Percentiles rank a stretch among this genome's conserved stretches.
phyloP scores from a whole-genome alignment of 2,113 vertebrate genomes.

The Dinomys branickii region DNA sequence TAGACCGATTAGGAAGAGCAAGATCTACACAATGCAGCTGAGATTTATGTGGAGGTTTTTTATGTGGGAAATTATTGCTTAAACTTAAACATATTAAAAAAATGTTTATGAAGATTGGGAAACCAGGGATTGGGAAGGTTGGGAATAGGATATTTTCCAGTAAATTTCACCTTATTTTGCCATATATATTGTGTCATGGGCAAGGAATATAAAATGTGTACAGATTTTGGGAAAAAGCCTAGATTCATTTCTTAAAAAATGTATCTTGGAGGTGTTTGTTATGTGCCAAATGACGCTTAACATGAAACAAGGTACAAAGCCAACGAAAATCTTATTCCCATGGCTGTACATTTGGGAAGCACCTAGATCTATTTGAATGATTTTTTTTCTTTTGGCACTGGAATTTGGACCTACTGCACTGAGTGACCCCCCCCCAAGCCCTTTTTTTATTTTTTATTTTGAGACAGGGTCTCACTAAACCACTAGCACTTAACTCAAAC shows the following conservation, averaged over 20 bases:
- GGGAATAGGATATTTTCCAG: slow-evolving; percentile 18
- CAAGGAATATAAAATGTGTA: neutral
- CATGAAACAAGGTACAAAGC: neutral
- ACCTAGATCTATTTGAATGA: neutral
- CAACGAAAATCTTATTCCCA: neutral
- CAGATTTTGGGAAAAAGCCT: neutral
- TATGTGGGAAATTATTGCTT: slow-evolving; percentile 53
- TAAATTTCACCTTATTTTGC: neutral
- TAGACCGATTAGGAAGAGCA: slow-evolving; percentile 66
- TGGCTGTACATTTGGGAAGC: neutral
- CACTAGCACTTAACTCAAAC: neutral
- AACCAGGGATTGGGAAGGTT: neutral
- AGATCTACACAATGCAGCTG: slow-evolving; percentile 49
- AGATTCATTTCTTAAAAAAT: neutral
- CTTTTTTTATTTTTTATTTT: neutral
- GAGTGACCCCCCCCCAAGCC: fast-evolving
- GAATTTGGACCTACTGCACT: neutral
- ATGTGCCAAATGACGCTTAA: neutral
- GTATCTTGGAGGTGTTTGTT: neutral
- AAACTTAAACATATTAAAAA: slow-evolving; percentile 70
- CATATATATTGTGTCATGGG: neutral
- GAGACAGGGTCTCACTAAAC: neutral
- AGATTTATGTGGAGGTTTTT: slow-evolving; percentile 71
- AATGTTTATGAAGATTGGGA: neutral
- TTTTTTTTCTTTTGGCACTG: neutral